These are phyloP conservation scores for Rhinoderma darwinii DNA, from an alignment of 2,113 vertebrate species.

Conservation along the genomic window DNA sequence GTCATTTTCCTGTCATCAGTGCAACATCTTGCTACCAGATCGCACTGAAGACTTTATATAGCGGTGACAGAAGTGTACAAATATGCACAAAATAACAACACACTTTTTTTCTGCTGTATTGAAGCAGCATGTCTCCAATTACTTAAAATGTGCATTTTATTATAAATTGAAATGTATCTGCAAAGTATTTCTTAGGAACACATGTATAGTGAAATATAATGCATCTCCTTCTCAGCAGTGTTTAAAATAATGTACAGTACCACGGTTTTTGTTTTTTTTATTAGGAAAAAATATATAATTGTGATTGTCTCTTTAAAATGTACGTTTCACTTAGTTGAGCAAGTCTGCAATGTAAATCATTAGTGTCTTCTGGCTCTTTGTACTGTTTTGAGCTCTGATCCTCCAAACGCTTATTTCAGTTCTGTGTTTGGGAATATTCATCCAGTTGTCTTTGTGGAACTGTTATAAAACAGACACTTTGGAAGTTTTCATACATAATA, in stretches of 20 bases:
- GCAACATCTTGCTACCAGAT: conserved; percentile 44
- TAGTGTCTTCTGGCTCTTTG: neutral
- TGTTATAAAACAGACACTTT: too few relatives aligned
- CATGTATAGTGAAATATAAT: neutral
- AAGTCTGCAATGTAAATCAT: neutral
- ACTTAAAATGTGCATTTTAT: conserved; percentile 31
- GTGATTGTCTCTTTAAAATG: too few relatives aligned
- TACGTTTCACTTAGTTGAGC: too few relatives aligned
- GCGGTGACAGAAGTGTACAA: conserved; percentile 15
- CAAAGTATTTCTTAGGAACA: neutral
- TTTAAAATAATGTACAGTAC: neutral
- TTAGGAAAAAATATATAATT: neutral
- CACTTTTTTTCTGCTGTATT: neutral
- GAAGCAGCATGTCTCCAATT: neutral
- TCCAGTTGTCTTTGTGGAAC: too few relatives aligned
- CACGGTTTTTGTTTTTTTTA: neutral
- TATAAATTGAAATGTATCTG: neutral
- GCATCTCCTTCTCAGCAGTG: neutral
- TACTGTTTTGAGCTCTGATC: neutral
- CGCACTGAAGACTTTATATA: conserved; percentile 4
- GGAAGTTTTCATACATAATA: too few relatives aligned
- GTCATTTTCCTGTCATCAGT: conserved; percentile 4
- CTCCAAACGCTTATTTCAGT: too few relatives aligned
- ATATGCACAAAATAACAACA: conserved; percentile 37
- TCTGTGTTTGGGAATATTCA: too few relatives aligned